These are phyloP conservation scores for Lepidonotus clava DNA, from an alignment of 2,888 invertebrate species.

Conservation along the genomic window DNA sequence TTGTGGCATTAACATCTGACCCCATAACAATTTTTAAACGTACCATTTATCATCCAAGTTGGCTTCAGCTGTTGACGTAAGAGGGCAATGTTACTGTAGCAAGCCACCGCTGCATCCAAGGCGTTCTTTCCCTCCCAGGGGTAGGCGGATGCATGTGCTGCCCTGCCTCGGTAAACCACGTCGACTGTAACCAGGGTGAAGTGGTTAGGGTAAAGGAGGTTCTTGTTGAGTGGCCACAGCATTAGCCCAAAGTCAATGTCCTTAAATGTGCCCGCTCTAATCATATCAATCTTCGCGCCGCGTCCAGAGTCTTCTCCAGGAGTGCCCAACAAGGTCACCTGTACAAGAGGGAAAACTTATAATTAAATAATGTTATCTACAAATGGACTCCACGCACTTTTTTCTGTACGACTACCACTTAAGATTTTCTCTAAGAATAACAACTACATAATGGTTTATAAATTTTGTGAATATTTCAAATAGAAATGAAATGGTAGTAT, in stretches of 20 bases:
- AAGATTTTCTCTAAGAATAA: no score
- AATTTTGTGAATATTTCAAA: no score
- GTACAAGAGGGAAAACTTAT: not conserved
- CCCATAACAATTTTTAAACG: no score
- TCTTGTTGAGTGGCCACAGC: slow-evolving; percentile 67
- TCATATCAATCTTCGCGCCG: slow-evolving; percentile 70
- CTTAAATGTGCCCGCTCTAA: slow-evolving; percentile 68
- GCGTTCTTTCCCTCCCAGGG: slow-evolving; percentile 80
- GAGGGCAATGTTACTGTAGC: slow-evolving; percentile 77
- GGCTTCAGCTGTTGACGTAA: slow-evolving; percentile 79
- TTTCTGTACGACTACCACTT: no score
- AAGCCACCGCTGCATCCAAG: slow-evolving; percentile 79
- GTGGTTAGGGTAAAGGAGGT: slow-evolving; percentile 61
- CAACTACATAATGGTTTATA: no score
- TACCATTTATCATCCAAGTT: slow-evolving; percentile 78
- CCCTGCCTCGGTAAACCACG: slow-evolving; percentile 67
- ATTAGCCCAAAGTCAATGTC: slow-evolving; percentile 72
- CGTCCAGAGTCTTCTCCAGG: slow-evolving; percentile 73
- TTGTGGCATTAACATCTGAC: no score
- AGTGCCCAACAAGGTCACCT: slow-evolving; percentile 73
- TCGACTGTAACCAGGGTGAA: slow-evolving; percentile 50
- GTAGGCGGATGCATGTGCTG: slow-evolving; percentile 69
- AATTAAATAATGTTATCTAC: no score
- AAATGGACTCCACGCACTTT: no score
- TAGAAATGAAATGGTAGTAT: no score